phyloP scores from a whole-genome alignment of 2,888 invertebrate genomes.

The Orthonychiurus folsomi region DNA sequence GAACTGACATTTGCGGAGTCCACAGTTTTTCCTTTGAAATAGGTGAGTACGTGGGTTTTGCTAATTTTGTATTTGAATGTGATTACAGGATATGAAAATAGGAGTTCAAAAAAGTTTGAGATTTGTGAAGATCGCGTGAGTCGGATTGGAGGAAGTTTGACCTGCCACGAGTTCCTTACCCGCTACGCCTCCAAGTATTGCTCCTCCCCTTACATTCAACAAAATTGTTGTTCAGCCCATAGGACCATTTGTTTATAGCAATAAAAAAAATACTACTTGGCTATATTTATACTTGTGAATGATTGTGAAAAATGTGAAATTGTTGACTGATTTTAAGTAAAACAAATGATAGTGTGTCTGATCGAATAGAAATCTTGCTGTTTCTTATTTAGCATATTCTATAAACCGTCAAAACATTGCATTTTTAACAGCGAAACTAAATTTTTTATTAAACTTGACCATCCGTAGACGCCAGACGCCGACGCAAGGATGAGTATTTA shows the following conservation, averaged over 20 bases:
- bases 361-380: no score
- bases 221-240: slow-evolving; percentile 47
- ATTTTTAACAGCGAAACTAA: no score
- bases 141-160: slow-evolving; percentile 43
- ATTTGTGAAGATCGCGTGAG: slow-evolving; percentile 33
- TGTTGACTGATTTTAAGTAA: slow-evolving; percentile 28
- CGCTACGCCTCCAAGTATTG: slow-evolving; percentile 48
- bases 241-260: slow-evolving; percentile 33
- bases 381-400: no score
- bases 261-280: background rate
- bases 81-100: slow-evolving; percentile 23
- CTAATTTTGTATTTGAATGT: background rate
- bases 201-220: slow-evolving; percentile 46
- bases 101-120: slow-evolving; percentile 14
- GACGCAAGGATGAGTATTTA: no score
- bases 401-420: no score
- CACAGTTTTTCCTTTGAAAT: background rate
- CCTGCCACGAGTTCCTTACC: slow-evolving; percentile 46
- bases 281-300: slow-evolving; percentile 8
- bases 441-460: no score
- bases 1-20: no score
- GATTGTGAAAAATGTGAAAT: slow-evolving; percentile 18
- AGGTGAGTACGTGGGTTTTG: background rate
- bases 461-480: no score
- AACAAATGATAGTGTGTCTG: slow-evolving; percentile 19